Evolutionary conservation across 2,888 invertebrate species (phyloP).

Genomic region (Sialis fuliginosa): DNA sequence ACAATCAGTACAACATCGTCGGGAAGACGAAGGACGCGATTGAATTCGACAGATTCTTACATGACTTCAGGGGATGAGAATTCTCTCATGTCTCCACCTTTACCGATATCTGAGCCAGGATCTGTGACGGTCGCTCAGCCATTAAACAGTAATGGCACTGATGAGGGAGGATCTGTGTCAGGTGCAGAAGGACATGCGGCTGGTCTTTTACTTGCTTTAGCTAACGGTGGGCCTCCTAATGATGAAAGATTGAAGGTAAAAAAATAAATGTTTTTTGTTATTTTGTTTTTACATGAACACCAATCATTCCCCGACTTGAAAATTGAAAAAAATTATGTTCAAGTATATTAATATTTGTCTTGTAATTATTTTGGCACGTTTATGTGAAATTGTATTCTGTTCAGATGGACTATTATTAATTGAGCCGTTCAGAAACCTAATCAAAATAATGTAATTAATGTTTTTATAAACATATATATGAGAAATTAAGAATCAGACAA

Average conservation of each 20-base stretch:
- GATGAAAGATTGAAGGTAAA: slow-evolving; percentile 8
- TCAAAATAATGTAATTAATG: too few relatives aligned
- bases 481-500: too few relatives aligned
- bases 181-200: slow-evolving; percentile 22
- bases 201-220: slow-evolving; percentile 36
- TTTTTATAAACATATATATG: too few relatives aligned
- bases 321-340: too few relatives aligned
- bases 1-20: slow-evolving; percentile 38
- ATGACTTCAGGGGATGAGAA: slow-evolving; percentile 60
- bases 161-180: not conserved
- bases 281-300: too few relatives aligned
- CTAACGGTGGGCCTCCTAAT: slow-evolving; percentile 22
- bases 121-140: not conserved
- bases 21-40: slow-evolving; percentile 39
- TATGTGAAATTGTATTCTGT: too few relatives aligned
- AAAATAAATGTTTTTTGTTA: too few relatives aligned
- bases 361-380: too few relatives aligned
- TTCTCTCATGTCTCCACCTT: slow-evolving; percentile 33
- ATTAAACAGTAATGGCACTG: not conserved
- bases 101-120: slow-evolving; percentile 16
- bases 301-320: too few relatives aligned
- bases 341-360: too few relatives aligned
- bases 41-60: slow-evolving; percentile 64
- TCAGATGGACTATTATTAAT: too few relatives aligned
- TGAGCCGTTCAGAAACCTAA: too few relatives aligned